phyloP scores from a whole-genome alignment of 1,140 invertebrate species.

The Drosophila neocordata region DNA sequence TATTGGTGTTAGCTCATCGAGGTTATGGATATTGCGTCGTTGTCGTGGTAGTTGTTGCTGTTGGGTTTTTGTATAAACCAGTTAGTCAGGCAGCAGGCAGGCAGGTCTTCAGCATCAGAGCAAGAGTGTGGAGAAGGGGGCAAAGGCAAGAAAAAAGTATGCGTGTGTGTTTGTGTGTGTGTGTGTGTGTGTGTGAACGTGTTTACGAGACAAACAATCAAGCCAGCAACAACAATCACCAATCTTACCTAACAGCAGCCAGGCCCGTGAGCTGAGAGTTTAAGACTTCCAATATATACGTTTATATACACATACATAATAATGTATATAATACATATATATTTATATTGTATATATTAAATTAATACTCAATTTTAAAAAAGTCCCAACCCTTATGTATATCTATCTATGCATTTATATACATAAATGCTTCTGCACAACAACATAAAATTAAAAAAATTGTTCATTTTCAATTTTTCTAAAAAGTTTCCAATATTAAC shows the following conservation, averaged over 20 bases:
- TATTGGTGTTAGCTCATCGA: conserved; percentile 80
- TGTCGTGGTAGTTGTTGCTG: conserved; percentile 45
- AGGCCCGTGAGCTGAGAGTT: conserved; percentile 41
- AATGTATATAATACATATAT: background rate
- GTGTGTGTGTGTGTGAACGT: conserved; percentile 59
- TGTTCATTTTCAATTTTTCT: too few species aligned
- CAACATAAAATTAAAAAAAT: too few species aligned
- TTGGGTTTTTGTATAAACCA: conserved; percentile 68
- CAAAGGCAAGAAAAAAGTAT: background rate
- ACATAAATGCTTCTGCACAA: too few species aligned
- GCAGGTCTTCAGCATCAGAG: conserved; percentile 72
- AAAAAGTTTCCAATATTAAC: too few species aligned
- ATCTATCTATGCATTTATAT: too few species aligned
- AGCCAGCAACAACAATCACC: conserved; percentile 45
- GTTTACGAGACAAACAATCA: conserved; percentile 65
- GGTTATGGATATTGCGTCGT: conserved; percentile 79
- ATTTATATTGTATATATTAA: too few species aligned
- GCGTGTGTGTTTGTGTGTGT: conserved; percentile 10
- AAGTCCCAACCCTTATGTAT: too few species aligned
- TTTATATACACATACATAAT: background rate
- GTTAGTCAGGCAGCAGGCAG: conserved; percentile 60
- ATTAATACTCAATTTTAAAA: too few species aligned
- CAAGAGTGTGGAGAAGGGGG: background rate
- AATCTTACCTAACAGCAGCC: conserved; percentile 75
- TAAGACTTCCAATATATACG: conserved; percentile 26